These are phyloP conservation scores for Drosophila stalkeri DNA, from an alignment of 2,888 invertebrate species.

Conservation along the genomic window DNA sequence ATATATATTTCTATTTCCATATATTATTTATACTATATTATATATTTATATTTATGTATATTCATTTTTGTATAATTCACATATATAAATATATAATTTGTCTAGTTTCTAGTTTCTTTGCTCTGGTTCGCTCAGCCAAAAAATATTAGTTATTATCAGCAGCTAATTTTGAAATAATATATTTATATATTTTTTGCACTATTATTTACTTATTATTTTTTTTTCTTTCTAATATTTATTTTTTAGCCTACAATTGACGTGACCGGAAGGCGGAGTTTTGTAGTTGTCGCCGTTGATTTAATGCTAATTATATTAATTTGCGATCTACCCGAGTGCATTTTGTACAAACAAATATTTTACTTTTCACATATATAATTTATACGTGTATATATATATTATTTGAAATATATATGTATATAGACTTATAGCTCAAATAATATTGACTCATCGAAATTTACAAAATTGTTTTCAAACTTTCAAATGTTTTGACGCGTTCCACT, in stretches of 20 bases:
- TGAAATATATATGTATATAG: too few species aligned
- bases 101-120: neutral
- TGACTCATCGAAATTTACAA: neutral
- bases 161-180: constrained; percentile 10
- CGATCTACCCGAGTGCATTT: constrained; percentile 27
- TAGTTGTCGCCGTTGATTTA: constrained; percentile 55
- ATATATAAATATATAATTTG: neutral
- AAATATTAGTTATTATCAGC: constrained; percentile 21
- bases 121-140: neutral
- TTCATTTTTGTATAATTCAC: neutral
- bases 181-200: constrained; percentile 18
- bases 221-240: constrained; percentile 34
- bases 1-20: too few species aligned
- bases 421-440: neutral
- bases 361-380: neutral
- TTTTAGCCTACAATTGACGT: constrained; percentile 50
- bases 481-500: neutral
- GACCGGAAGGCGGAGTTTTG: constrained; percentile 69
- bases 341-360: constrained; percentile 23
- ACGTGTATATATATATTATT: neutral
- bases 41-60: neutral
- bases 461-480: constrained; percentile 23
- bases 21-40: too few species aligned
- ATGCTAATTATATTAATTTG: constrained; percentile 46
- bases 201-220: constrained; percentile 27